These are phyloP conservation scores for Paraescarpia echinospica DNA, from an alignment of 1,140 invertebrate species.

Conservation along the genomic window DNA sequence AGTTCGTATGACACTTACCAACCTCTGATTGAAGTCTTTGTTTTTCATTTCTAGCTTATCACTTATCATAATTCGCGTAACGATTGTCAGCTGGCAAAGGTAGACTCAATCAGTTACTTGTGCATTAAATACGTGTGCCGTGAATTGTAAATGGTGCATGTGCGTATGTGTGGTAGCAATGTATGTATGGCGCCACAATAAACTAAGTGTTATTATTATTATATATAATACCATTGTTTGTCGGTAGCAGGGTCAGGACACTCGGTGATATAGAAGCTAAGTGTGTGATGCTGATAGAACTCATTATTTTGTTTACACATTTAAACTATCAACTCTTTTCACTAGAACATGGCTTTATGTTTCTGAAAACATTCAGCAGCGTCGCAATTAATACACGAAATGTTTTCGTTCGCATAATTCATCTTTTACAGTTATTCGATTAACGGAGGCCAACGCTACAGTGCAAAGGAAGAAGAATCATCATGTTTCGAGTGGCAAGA, in stretches of 20 bases:
- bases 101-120: background rate
- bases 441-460: too few species aligned
- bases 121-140: background rate
- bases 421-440: too few species aligned
- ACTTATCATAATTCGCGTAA: background rate
- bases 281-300: background rate
- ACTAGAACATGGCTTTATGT: background rate
- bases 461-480: too few species aligned
- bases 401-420: background rate
- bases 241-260: background rate
- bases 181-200: background rate
- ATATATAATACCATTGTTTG: background rate
- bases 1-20: too few species aligned
- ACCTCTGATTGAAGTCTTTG: background rate
- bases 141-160: background rate
- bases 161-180: background rate
- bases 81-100: background rate
- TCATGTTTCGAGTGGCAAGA: too few species aligned
- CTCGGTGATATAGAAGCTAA: background rate
- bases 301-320: background rate
- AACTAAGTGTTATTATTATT: background rate
- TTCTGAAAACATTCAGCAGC: background rate
- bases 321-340: background rate
- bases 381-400: background rate
- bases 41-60: background rate